Evolutionary conservation across 2,888 invertebrate genomes (phyloP), one percentile per base, ranked within the genome.

Genomic region (Andricus curvator): DNA sequence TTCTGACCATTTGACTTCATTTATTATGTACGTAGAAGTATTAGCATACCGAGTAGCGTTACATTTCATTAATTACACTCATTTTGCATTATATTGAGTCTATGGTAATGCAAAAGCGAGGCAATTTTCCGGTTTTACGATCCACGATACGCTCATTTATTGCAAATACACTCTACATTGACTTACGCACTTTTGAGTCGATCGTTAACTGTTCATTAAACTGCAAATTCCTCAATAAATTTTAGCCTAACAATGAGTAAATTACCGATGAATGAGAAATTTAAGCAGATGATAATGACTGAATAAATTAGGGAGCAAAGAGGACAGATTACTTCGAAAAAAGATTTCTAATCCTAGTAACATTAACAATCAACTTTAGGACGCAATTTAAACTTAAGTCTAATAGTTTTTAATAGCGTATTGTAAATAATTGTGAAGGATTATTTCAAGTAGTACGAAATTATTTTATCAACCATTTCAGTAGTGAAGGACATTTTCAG

Each of bases 131-230:
- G 8, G 48, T 48, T 70, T 70, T 70, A 70, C 48, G 68, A 51
- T 44, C 17, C 68, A 70, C 68, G 68, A 70, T 70, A 25, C 68
- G 48, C 68, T 29, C 68, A 48, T 70, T 70, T 70, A 25, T 70
- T 70, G 15, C 25, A 70, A 70, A 29, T 25, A 48, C 25, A 41
- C 25, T 25, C 48, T 48, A 25, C 48, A 70, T 44, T 70, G 68
- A 70, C 68, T 51, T 48, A 70, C 29, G 17, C 25, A 48, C 25
- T 70, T 70, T 70, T 25, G 8, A 70, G 17, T 48, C 48, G 13
- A 48, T 48, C 48, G 25, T 68, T 48, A 68, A 68, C n/a, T n/a
- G 22, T 48, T 48, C 41, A 68, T 67, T 67, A 41, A 68, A 11
- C n/a, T n/a, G 22, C 68, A 44, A 22, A 68, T 22, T 68, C 6